phyloP scores from a whole-genome alignment of 2,888 invertebrate genomes.

The Bombyx huttoni region DNA sequence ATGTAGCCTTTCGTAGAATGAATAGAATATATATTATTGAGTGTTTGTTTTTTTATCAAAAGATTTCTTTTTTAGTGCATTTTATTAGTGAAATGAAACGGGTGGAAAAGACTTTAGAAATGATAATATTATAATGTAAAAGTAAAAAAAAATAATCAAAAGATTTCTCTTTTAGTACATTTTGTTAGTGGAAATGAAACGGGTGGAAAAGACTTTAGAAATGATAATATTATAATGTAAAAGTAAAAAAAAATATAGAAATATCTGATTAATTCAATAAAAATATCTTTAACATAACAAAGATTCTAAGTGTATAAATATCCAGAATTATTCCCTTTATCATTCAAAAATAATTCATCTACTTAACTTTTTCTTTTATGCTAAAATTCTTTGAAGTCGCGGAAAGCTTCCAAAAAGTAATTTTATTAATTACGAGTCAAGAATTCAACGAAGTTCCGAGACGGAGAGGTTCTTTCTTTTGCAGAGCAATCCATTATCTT shows the following conservation, averaged over 20 bases:
- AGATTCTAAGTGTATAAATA: constrained; percentile 52
- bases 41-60: too few species aligned
- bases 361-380: constrained; percentile 71
- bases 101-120: neutral
- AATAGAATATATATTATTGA: too few species aligned
- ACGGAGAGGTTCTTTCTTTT: constrained; percentile 64
- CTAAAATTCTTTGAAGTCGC: constrained; percentile 70
- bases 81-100: too few species aligned
- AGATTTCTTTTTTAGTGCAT: too few species aligned
- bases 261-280: constrained; percentile 6
- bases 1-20: too few species aligned
- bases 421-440: constrained; percentile 73
- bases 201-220: neutral
- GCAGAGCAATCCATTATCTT: constrained; percentile 68
- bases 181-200: too few species aligned
- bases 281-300: constrained; percentile 29
- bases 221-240: neutral
- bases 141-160: too few species aligned
- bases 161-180: too few species aligned
- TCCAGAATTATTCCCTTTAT: constrained; percentile 64
- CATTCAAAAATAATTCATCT: constrained; percentile 70
- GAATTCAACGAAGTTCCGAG: constrained; percentile 70
- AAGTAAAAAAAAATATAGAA: too few species aligned
- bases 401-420: constrained; percentile 72
- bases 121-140: neutral